phyloP scores from a whole-genome alignment of 1,140 invertebrate genomes.

The Megalonaias nervosa region DNA sequence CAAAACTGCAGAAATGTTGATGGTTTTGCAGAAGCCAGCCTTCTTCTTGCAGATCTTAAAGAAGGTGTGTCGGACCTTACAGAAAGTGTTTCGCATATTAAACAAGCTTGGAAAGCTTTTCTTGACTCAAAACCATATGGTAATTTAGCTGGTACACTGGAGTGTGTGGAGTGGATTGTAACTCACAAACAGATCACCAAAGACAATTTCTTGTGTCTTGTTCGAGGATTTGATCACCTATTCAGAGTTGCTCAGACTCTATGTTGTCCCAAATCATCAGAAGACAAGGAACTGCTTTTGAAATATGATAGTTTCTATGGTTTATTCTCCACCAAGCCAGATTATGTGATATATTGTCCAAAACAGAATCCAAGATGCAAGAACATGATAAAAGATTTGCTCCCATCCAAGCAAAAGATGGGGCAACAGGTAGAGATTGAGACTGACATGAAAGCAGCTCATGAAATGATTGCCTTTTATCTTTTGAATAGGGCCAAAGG shows the following conservation, averaged over 20 bases:
- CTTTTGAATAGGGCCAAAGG: constrained; percentile 28
- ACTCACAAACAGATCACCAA: constrained; percentile 2
- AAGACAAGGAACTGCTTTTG: constrained; percentile 19
- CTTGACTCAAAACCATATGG: constrained; percentile 9
- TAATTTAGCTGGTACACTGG: constrained; percentile 35
- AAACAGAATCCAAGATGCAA: constrained; percentile 42
- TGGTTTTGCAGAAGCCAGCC: constrained; percentile 18
- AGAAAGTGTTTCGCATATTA: constrained; percentile 23
- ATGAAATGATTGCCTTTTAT: constrained; percentile 22
- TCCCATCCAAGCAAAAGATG: constrained; percentile 10
- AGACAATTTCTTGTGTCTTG: constrained; percentile 16
- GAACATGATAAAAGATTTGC: constrained; percentile 25
- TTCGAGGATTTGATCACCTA: constrained; percentile 34
- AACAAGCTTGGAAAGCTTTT: constrained; percentile 37
- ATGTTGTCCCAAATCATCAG: constrained; percentile 7
- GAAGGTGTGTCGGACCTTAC: background rate
- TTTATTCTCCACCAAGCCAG: constrained; percentile 18
- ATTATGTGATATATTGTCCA: constrained; percentile 36
- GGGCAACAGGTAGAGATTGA: constrained; percentile 20
- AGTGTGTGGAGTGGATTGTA: constrained; percentile 42
- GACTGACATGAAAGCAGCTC: constrained; percentile 6
- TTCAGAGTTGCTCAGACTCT: constrained; percentile 36
- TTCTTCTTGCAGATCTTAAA: constrained; percentile 20
- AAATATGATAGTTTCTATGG: constrained; percentile 50
- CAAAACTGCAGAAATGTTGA: constrained; percentile 18